Evolutionary conservation across 1,140 invertebrate species (phyloP).

Genomic region (Achroia grisella): DNA sequence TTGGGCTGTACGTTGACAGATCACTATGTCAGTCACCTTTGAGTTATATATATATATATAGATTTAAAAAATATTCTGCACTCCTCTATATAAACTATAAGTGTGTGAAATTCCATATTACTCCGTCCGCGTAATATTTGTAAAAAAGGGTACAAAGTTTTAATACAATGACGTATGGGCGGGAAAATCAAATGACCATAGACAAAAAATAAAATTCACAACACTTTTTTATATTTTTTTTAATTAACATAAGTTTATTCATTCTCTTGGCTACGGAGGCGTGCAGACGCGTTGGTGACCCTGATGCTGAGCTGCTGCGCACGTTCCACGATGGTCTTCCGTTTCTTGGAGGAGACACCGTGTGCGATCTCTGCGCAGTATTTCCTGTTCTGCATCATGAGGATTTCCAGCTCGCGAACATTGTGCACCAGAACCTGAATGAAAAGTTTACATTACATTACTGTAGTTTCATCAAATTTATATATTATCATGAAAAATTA

Average conservation of each 20-base stretch:
- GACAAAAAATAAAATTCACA: slow-evolving; percentile 6
- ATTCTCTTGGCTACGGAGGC: slow-evolving; percentile 97
- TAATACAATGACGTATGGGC: too few relatives aligned
- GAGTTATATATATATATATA: too few relatives aligned
- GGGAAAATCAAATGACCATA: too few relatives aligned
- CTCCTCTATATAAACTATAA: too few relatives aligned
- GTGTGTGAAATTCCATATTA: too few relatives aligned
- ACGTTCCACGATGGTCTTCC: slow-evolving; percentile 96
- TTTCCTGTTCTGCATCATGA: slow-evolving; percentile 99
- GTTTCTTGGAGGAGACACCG: slow-evolving; percentile 96
- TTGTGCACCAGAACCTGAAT: slow-evolving; percentile 81
- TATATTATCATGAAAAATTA: too few relatives aligned
- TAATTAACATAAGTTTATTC: slow-evolving; percentile 81
- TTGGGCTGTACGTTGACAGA: too few relatives aligned
- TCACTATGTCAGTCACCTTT: too few relatives aligned
- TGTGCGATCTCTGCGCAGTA: slow-evolving; percentile 99
- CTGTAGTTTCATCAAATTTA: too few relatives aligned
- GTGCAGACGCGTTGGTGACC: slow-evolving; percentile 96
- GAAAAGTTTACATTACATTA: not conserved
- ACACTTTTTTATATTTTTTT: slow-evolving; percentile 21
- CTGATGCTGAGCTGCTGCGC: slow-evolving; percentile 96
- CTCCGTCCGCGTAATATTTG: too few relatives aligned
- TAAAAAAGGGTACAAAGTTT: too few relatives aligned
- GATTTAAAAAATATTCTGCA: too few relatives aligned
- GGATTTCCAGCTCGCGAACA: slow-evolving; percentile 91